Percentiles rank a stretch among this genome's conserved stretches.
Evolutionary conservation across 1,140 invertebrate genomes (phyloP).

Genomic region (Pararge aegeria): DNA sequence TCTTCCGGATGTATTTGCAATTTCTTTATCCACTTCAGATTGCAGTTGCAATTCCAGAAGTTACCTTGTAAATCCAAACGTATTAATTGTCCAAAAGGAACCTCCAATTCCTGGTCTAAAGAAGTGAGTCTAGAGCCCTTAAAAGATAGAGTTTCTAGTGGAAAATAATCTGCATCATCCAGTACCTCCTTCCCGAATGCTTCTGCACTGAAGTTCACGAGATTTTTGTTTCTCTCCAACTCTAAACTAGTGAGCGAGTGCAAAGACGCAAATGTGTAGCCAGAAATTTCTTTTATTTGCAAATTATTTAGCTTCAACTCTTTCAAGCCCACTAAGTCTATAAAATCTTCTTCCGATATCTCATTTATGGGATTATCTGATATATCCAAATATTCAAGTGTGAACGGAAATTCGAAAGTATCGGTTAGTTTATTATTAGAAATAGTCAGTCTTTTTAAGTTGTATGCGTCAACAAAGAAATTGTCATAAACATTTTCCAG

Average conservation of each 20-base stretch:
- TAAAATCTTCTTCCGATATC: slow-evolving; percentile 59
- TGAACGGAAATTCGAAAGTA: slow-evolving; percentile 66
- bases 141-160: slow-evolving; percentile 56
- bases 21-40: slow-evolving; percentile 60
- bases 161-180: slow-evolving; percentile 61
- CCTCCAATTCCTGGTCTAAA: slow-evolving; percentile 47
- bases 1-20: slow-evolving; percentile 55
- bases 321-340: slow-evolving; percentile 54
- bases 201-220: slow-evolving; percentile 53
- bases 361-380: slow-evolving; percentile 64
- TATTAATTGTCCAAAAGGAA: slow-evolving; percentile 54
- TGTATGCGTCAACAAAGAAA: slow-evolving; percentile 67
- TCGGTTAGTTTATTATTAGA: slow-evolving; percentile 59
- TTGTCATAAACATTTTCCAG: slow-evolving; percentile 53
- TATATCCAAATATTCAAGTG: slow-evolving; percentile 68
- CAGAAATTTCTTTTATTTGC: slow-evolving; percentile 53
- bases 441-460: slow-evolving; percentile 55
- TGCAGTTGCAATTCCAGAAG: slow-evolving; percentile 70
- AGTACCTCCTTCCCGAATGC: slow-evolving; percentile 64
- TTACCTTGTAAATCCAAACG: slow-evolving; percentile 69
- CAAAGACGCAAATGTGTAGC: slow-evolving; percentile 52
- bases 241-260: slow-evolving; percentile 53
- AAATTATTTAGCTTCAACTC: slow-evolving; percentile 68
- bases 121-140: slow-evolving; percentile 56
- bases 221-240: slow-evolving; percentile 63